Evolutionary conservation across 2,113 vertebrate genomes (phyloP).

Genomic region (Cyanistes caeruleus): DNA sequence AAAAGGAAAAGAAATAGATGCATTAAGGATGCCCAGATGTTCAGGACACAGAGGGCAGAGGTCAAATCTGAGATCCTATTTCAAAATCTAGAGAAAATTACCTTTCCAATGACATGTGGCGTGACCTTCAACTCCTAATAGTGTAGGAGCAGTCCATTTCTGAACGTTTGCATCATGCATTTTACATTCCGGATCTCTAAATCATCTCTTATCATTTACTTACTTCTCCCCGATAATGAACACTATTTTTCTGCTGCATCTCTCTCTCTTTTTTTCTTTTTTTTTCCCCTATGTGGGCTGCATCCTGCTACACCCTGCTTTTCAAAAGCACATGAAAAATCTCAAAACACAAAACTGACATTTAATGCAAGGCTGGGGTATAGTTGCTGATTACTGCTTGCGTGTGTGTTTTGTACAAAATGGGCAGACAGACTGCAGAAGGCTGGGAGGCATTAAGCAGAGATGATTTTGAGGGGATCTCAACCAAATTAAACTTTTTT

Average conservation of each 20-base stretch:
- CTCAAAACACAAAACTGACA: conserved; percentile 15
- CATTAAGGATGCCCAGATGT: conserved; percentile 61
- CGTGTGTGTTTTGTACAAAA: background rate
- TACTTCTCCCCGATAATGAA: conserved; percentile 3
- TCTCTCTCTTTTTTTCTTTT: background rate
- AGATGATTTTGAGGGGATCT: conserved; percentile 61
- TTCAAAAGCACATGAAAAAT: conserved; percentile 31
- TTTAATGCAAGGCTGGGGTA: background rate
- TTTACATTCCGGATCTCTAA: conserved; percentile 57
- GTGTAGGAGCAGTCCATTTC: conserved; percentile 49
- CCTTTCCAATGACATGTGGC: conserved; percentile 63
- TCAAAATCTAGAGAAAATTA: conserved; percentile 70
- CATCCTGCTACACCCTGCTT: background rate
- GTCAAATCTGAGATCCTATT: conserved; percentile 65
- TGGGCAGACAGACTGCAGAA: background rate
- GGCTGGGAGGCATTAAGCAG: conserved; percentile 59
- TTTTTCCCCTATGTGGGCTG: background rate
- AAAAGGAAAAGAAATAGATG: conserved; percentile 25
- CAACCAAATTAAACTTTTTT: conserved; percentile 67
- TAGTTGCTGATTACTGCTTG: background rate
- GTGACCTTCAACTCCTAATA: conserved; percentile 65
- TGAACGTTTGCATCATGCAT: conserved; percentile 16
- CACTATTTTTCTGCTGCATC: background rate
- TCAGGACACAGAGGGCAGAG: conserved; percentile 28
- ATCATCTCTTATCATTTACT: conserved; percentile 59